Evolutionary conservation across 2,797 vertebrate species (phyloP), one percentile per base, ranked within the genome.

Genomic region (Aplochiton taeniatus): DNA sequence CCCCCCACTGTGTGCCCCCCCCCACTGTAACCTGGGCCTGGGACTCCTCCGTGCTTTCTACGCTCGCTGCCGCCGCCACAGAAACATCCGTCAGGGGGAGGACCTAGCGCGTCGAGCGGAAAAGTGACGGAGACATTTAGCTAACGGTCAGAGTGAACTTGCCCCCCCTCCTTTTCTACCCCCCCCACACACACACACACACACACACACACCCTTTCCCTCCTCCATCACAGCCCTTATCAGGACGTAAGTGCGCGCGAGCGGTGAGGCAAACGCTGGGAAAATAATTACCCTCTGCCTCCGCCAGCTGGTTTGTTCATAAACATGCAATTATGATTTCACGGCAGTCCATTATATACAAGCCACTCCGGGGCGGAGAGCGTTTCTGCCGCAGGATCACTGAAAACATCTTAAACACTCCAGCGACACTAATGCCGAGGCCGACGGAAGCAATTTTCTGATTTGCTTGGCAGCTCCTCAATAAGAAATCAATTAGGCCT

Each of bases 401-500:
- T 66, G 78, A 80, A 83, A 87, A 87, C 88, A 86, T 89, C 86
- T 90, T 86, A 89, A 90, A 89, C 80, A 81, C 77, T 83, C 74
- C 51, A 76, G 77, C 73, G 81, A 58, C 58, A 66, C 82, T 83
- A 81, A 89, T 83, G 87, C 84, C 91, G 92, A 90, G 45, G 88
- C 90, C 90, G 85, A 87, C 90, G 91, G 91, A 93, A 88, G 90
- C 92, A 93, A 93, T 94, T 94, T 86, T 92, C 92, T 94, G 93
- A 95, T 95, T 93, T 95, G 90, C 88, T 93, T 94, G 93, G 90
- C 94, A 91, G 92, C 92, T 93, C 92, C 91, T 94, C 93, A 95
- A 95, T 94, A 93, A 77, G 67, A 93, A 95, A 96, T 95, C 94
- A 95, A 96, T 96, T 95, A 95, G 90, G 90, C 90, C 90, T 93